Base-by-base conservation (phyloP, 2,113 vertebrate genomes). In the Pica pica region DNA sequence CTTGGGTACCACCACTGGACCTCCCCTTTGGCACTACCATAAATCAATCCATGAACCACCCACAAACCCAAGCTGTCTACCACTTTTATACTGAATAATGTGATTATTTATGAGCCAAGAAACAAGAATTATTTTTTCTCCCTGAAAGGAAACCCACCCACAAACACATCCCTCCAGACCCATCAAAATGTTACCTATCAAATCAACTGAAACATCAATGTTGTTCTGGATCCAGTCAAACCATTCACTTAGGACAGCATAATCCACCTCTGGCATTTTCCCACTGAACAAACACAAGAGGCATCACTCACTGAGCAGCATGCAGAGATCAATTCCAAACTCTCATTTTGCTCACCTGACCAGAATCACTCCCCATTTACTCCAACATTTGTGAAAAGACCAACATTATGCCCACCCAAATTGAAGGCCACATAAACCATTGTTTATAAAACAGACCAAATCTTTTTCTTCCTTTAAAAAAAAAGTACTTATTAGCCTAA, bases 241-340 rank as follows among this genome's bases (percentile, higher is more conserved):
- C 99, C 99, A 99, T 92, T 99, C 99, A 2, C 93, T 98, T 44
- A 99, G 97, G 83, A 99, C 98, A 68, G 97, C 97, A 2, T 98
- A 99, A 97, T 99, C 99, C 97, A 99, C 99, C 73, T 98, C 98
- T 2, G 99, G 99, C 99, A 99, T 99, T 90, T 98, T 99, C 20
- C 99, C 98, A 14, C 99, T 99, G 93, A 89, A 71, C 2, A 82
- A 94, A 96, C 23, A 93, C 7, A 85, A 23, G 78, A 89, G 55
- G 11, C 28, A 77, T 53, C 63, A 84, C 44, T 87, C 63, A 80
- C 33, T 64, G n/a, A 89, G 50, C 39, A 64, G 37, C 17, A 60
- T 6, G 33, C 41, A 87, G 23, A 79, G 18, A 55, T 50, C 57
- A 61, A 31, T 49, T 64, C 41, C 46, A 68, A 82, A 52, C 23